Evolutionary conservation across 2,797 vertebrate species (phyloP).

Genomic region (Hyperoplus immaculatus): DNA sequence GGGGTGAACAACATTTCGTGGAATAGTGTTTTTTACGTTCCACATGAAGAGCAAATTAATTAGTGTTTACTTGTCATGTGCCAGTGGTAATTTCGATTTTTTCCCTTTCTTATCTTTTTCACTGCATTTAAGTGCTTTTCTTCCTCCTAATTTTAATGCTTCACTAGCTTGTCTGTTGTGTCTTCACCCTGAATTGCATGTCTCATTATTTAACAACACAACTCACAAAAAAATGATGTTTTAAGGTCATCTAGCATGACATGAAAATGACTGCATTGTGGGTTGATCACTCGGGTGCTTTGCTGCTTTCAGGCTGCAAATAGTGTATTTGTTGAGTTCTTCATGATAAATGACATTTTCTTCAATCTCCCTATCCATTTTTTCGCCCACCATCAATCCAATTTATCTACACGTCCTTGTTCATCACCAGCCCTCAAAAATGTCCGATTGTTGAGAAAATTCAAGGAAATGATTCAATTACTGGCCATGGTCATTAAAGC

Average conservation of each 20-base stretch:
- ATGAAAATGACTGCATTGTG: slow-evolving; percentile 53
- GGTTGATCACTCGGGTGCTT: slow-evolving; percentile 55
- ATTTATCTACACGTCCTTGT: slow-evolving; percentile 51
- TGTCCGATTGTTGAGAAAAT: slow-evolving; percentile 65
- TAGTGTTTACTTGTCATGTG: slow-evolving; percentile 60
- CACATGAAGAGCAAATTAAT: slow-evolving; percentile 49
- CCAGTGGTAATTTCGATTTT: slow-evolving; percentile 41
- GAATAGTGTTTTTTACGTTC: slow-evolving; percentile 63
- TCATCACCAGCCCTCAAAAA: slow-evolving; percentile 51
- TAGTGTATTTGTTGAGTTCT: slow-evolving; percentile 51
- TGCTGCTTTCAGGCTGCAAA: slow-evolving; percentile 54
- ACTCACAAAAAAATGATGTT: slow-evolving; percentile 62
- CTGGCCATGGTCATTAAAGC: slow-evolving; percentile 62
- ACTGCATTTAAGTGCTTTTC: slow-evolving; percentile 11
- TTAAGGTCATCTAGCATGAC: slow-evolving; percentile 68
- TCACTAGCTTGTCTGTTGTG: slow-evolving; percentile 60
- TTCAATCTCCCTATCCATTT: slow-evolving; percentile 48
- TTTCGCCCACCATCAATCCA: slow-evolving; percentile 51
- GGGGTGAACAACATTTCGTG: slow-evolving; percentile 40
- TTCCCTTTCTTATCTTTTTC: not conserved
- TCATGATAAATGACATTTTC: slow-evolving; percentile 59
- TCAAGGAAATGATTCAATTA: slow-evolving; percentile 65
- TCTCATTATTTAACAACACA: slow-evolving; percentile 73
- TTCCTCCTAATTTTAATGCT: slow-evolving; percentile 55
- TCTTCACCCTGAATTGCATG: slow-evolving; percentile 51